Percentiles rank a stretch among this genome's conserved stretches.
Conservation (phyloP, 1,140 invertebrate genomes). For the Elymnias hypermnestra region DNA sequence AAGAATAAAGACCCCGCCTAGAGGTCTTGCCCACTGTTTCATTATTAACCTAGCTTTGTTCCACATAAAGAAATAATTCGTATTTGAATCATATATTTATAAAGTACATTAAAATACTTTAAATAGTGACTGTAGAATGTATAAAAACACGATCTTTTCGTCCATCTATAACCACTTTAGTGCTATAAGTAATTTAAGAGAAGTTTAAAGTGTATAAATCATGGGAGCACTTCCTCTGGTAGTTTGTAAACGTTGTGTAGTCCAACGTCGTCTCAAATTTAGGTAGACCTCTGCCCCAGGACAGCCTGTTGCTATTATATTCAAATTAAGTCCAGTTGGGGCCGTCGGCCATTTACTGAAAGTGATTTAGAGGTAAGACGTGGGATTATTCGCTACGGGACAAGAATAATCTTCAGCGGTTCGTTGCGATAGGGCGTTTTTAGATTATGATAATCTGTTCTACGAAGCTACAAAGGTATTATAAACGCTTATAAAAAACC, state of each 20-base stretch:
- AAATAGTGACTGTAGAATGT: too few species aligned
- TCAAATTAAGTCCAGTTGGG: constrained; percentile 37
- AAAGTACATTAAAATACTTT: too few species aligned
- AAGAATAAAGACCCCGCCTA: too few species aligned
- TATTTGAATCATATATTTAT: too few species aligned
- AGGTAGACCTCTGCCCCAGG: constrained; percentile 21
- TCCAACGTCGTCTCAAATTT: constrained; percentile 22
- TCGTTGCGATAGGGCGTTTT: constrained; percentile 17
- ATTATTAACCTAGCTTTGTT: too few species aligned
- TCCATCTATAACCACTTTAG: too few species aligned
- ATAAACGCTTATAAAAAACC: too few species aligned
- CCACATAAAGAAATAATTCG: too few species aligned
- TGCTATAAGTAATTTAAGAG: too few species aligned
- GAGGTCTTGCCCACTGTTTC: too few species aligned
- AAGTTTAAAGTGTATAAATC: constrained; percentile 7
- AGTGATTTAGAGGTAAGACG: constrained; percentile 37
- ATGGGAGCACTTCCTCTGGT: constrained; percentile 26
- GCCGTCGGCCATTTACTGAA: constrained; percentile 24
- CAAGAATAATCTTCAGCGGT: constrained; percentile 20
- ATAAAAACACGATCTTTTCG: too few species aligned
- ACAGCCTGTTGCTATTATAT: constrained; percentile 26
- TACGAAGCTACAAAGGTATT: too few species aligned
- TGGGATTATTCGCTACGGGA: constrained; percentile 24
- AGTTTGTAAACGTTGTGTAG: constrained; percentile 31
- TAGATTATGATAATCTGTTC: constrained; percentile 6